phyloP scores from a whole-genome alignment of 2,797 vertebrate genomes.

The Okamejei kenojei region DNA sequence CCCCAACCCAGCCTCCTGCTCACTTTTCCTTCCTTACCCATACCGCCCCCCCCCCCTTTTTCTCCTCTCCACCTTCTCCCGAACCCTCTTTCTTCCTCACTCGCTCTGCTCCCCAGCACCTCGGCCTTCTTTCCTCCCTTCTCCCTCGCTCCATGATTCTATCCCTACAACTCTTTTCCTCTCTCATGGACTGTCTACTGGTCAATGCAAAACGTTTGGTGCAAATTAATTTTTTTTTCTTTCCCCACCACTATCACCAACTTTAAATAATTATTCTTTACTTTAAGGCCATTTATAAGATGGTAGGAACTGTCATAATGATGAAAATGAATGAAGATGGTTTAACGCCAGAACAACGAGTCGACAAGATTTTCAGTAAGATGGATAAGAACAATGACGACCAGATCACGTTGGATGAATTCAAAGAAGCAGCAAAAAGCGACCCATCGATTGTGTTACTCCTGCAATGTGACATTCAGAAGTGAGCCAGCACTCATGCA shows the following conservation, averaged over 20 bases:
- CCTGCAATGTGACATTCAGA: slow-evolving; percentile 98
- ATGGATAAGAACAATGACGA: slow-evolving; percentile 99
- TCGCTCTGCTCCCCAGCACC: too few species aligned
- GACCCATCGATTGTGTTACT: slow-evolving; percentile 98
- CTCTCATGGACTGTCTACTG: too few species aligned
- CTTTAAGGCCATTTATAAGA: slow-evolving; percentile 95
- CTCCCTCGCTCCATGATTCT: too few species aligned
- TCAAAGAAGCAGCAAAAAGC: slow-evolving; percentile 98
- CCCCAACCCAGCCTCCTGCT: too few species aligned
- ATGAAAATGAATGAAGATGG: slow-evolving; percentile 99
- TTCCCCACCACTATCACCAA: not conserved
- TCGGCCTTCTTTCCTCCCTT: too few species aligned
- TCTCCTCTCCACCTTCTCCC: too few species aligned
- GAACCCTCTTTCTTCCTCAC: too few species aligned
- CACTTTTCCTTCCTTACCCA: too few species aligned
- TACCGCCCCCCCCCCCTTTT: too few species aligned
- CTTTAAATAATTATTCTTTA: slow-evolving; percentile 42
- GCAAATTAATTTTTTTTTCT: too few species aligned
- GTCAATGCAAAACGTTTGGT: too few species aligned
- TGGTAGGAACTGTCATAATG: slow-evolving; percentile 99
- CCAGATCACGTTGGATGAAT: slow-evolving; percentile 97
- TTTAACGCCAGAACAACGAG: slow-evolving; percentile 89
- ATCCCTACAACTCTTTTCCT: too few species aligned
- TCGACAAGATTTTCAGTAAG: slow-evolving; percentile 99
- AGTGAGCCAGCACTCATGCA: slow-evolving; percentile 69